Evolutionary conservation across 2,888 invertebrate genomes (phyloP), one percentile per base, ranked within the genome.

Genomic region (Sussaba pulchella): DNA sequence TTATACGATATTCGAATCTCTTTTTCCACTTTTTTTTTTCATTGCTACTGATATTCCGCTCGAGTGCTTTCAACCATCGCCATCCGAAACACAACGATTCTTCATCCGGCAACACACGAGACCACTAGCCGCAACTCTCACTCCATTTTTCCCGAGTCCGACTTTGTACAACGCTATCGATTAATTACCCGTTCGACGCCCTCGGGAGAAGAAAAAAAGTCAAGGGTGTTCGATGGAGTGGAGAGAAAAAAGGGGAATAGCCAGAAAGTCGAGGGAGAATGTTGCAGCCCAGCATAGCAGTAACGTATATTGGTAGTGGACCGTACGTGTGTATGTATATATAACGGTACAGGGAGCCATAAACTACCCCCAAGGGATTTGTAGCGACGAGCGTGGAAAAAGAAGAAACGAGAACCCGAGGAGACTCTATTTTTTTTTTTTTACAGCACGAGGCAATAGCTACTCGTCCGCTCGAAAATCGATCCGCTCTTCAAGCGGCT

Each of bases 331-430:
- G n/a, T 73, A 70, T 66, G 31, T 57, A 57, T 14, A 21, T 24
- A 31, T 26, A 14, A 2, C 4, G 36, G 31, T 57, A 70, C 81
- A 70, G 77, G 77, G 66, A 70, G 77, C 59, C 77, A 76, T 81
- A 77, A 81, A 81, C 77, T 81, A 81, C 81, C 77, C 81, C 69
- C 77, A 45, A 57, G 77, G 81, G 81, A 81, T 81, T 81, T 81
- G 81, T 77, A 74, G 73, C 77, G 59, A 50, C 64, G 77, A 70
- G 77, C 50, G 77, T 70, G 59, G 74, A 77, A 70, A 67, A 39
- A 41, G 59, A 59, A 47, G 61, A 72, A 45, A 21, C 26, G 41
- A 54, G 70, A 79, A 64, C 64, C 73, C 73, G 69, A 39, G 41
- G 81, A 73, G 81, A 74, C 72, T 5, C 19, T 31, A 8, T 47